Conservation (phyloP, 2,888 invertebrate genomes). For the Papilio elwesi region DNA sequence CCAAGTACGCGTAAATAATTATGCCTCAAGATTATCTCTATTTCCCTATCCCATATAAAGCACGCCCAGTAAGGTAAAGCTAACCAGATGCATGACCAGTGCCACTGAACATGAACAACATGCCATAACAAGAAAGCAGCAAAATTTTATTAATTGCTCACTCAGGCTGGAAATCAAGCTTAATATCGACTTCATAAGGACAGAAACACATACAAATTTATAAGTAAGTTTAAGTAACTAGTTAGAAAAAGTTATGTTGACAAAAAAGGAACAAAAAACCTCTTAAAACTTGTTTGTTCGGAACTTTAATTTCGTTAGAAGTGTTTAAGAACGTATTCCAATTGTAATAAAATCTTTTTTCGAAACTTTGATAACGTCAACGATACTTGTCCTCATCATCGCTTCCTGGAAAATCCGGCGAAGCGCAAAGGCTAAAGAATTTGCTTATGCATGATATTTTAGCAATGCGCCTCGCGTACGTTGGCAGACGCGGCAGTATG, state of each 20-base stretch:
- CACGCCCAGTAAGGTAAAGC: too few species aligned
- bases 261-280: background rate
- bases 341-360: constrained; percentile 24
- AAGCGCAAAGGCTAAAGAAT: constrained; percentile 49
- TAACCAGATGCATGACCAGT: too few species aligned
- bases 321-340: background rate
- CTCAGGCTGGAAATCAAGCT: background rate
- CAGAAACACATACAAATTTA: background rate
- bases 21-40: too few species aligned
- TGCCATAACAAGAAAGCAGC: too few species aligned
- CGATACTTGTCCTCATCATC: constrained; percentile 31
- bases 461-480: constrained; percentile 39
- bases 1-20: too few species aligned
- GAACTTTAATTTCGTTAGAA: background rate
- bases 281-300: constrained; percentile 7
- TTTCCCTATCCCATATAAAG: too few species aligned
- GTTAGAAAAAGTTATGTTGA: background rate
- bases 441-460: constrained; percentile 48
- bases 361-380: constrained; percentile 9
- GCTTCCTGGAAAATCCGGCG: constrained; percentile 33
- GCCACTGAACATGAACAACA: too few species aligned
- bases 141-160: too few species aligned
- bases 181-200: background rate
- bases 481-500: constrained; percentile 43
- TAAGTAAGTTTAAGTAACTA: background rate